Conservation (phyloP, 2,113 vertebrate genomes). For the Microcebus jonahi region DNA sequence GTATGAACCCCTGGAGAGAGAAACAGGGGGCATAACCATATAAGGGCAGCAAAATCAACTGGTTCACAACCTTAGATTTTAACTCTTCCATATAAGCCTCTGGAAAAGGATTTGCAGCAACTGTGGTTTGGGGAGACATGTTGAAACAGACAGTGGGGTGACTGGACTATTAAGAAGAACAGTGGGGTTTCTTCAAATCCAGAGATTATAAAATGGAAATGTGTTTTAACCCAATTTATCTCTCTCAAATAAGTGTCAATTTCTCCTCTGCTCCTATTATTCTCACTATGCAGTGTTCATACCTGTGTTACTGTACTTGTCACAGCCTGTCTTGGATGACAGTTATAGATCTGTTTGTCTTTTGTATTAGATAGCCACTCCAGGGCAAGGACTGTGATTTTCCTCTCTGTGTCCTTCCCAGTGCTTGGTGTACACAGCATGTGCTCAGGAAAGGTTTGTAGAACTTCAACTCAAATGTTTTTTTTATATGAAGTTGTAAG, state of each 20-base stretch:
- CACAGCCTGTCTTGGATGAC: not conserved
- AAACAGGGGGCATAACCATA: not conserved
- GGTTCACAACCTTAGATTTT: not conserved
- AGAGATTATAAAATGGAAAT: conserved; percentile 24
- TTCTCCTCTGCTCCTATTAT: not conserved
- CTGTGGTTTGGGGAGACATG: not conserved
- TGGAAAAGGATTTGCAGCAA: not conserved
- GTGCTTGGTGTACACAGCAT: not conserved
- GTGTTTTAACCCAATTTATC: conserved; percentile 35
- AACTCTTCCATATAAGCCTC: not conserved
- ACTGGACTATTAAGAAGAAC: not conserved
- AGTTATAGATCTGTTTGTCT: conserved; percentile 1
- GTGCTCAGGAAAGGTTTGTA: not conserved
- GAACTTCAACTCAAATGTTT: conserved; percentile 34
- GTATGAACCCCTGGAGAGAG: not conserved
- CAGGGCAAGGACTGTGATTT: not conserved
- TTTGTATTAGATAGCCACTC: conserved; percentile 19
- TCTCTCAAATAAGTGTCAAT: conserved; percentile 15
- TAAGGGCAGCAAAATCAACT: not conserved
- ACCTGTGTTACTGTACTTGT: not conserved
- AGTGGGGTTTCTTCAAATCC: not conserved
- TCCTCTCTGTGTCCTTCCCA: not conserved
- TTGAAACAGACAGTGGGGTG: conserved; percentile 17
- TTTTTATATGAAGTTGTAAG: conserved; percentile 6
- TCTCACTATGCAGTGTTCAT: not conserved